phyloP scores from a whole-genome alignment of 2,888 invertebrate genomes.

The Pristionchus maxplancki region DNA sequence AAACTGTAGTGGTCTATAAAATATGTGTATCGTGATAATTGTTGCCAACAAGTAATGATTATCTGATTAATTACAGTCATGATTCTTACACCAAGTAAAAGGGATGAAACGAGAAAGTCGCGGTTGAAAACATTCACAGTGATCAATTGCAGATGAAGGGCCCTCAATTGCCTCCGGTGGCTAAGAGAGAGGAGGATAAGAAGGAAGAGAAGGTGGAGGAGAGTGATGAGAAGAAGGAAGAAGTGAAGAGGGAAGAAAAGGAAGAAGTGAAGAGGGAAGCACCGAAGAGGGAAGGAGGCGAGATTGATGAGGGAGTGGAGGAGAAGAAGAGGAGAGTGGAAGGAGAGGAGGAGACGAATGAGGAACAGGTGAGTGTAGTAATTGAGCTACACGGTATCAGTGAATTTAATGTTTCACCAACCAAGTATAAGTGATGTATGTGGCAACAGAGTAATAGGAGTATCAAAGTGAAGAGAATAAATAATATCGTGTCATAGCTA shows the following conservation, averaged over 20 bases:
- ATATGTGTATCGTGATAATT: no score
- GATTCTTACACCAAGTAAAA: neutral
- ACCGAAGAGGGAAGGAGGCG: constrained; percentile 14
- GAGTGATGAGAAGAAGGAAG: neutral
- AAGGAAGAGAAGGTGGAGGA: constrained; percentile 12
- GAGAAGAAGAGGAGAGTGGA: constrained; percentile 3
- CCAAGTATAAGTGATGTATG: neutral
- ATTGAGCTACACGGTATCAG: neutral
- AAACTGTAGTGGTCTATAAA: no score
- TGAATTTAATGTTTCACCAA: neutral
- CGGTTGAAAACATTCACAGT: neutral
- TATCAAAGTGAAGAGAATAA: no score
- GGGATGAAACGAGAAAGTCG: neutral
- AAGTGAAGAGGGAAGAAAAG: constrained; percentile 49
- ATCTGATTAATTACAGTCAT: no score
- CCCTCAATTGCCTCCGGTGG: constrained; percentile 15
- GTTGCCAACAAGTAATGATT: no score
- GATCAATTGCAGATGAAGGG: constrained; percentile 26
- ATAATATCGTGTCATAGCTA: no score
- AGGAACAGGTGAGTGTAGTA: neutral
- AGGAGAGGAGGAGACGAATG: neutral
- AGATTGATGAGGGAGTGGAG: neutral
- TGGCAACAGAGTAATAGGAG: no score
- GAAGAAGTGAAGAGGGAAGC: constrained; percentile 19
- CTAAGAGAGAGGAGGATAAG: neutral